phyloP scores from a whole-genome alignment of 2,113 vertebrate genomes.

The rabbit (Oryctolagus cuniculus) region mOryCun1.1 NC_091443.1:102743501-102744000 shows the following conservation, averaged over 20 bases:
- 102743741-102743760: background rate
- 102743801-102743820: too few species aligned
- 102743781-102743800: background rate
- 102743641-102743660: background rate
- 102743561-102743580: background rate
- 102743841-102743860: background rate
- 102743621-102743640: background rate
- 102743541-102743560: too few species aligned
- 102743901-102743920: background rate
- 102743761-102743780: background rate
- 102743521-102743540: too few species aligned
- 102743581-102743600: background rate
- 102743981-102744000: background rate
- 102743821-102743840: background rate
- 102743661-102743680: background rate
- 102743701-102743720: background rate
- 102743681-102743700: background rate
- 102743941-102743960: background rate
- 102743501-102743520: too few species aligned
- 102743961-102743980: background rate
- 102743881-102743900: background rate
- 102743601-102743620: background rate
- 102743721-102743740: accelerated
- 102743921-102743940: background rate
- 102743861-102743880: too few species aligned